Evolutionary conservation across 2,797 vertebrate genomes (phyloP).

Genomic region (Malacoctenus gilli): DNA sequence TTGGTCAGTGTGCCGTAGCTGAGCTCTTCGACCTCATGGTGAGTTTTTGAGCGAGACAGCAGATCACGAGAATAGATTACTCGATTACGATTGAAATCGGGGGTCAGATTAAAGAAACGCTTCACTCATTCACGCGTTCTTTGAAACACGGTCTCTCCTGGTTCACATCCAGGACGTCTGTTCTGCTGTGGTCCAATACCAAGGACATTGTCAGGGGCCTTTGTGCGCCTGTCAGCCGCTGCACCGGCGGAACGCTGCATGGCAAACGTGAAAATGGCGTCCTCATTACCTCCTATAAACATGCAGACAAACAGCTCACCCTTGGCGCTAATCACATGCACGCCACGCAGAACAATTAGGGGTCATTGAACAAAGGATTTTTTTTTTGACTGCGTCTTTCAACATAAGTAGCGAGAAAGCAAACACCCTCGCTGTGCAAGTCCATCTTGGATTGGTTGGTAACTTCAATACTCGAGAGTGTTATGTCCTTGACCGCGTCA

Average conservation of each 20-base stretch:
- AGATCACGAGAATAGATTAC: too few relatives aligned
- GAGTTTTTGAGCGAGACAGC: too few relatives aligned
- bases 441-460: conserved; percentile 37
- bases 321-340: conserved; percentile 47
- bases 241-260: conserved; percentile 56
- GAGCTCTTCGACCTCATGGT: too few relatives aligned
- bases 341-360: conserved; percentile 43
- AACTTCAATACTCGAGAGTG: conserved; percentile 40
- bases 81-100: too few relatives aligned
- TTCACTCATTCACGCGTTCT: too few relatives aligned
- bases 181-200: conserved; percentile 64
- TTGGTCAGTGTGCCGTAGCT: too few relatives aligned
- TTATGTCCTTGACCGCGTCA: conserved; percentile 58
- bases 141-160: conserved; percentile 58
- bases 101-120: too few relatives aligned
- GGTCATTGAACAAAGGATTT: conserved; percentile 36
- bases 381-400: conserved; percentile 36
- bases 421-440: conserved; percentile 22
- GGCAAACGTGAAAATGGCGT: conserved; percentile 64
- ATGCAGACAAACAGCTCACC: conserved; percentile 55
- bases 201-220: conserved; percentile 70
- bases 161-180: conserved; percentile 50
- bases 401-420: conserved; percentile 47
- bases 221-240: conserved; percentile 61
- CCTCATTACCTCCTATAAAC: conserved; percentile 70